Base-by-base conservation (phyloP, 2,113 vertebrate genomes). In the Zapus hudsonius region DNA sequence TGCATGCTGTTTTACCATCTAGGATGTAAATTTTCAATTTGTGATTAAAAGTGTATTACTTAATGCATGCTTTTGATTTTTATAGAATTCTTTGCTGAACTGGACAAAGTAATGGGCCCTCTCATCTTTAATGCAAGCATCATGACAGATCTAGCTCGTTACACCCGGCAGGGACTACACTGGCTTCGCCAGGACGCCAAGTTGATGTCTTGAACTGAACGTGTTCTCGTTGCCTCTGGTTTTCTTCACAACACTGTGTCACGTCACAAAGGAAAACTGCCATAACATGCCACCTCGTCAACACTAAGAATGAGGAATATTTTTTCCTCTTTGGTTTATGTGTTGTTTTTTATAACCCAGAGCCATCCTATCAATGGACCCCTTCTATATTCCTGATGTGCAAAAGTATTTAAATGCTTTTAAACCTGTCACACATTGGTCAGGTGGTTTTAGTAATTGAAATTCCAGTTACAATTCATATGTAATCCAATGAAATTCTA, bases 121-220 rank as follows among this genome's bases (percentile, higher is more conserved):
- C 98, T 99, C 98, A 98, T 99, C 97, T 99, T 99, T 96, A 99
- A 99, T 91, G 99, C 99, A 74, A 99, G 99, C 99, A 99, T 98
- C 97, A 99, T 99, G 99, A 99, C 99, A 89, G 99, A 99, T 95
- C 98, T 99, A 96, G 99, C 99, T 98, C 99, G 99, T 73, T 99
- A 99, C 96, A 99, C 99, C 19, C 99, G 99, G 40, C 99, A 99
- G 98, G 99, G 99, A 94, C 98, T 99, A 57, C 99, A 99, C 95
- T 99, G 99, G 99, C 98, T 99, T 94, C 99, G 99, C 91, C 98
- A 99, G 94, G 99, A 99, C 87, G 98, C 99, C 96, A 99, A 99
- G 97, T 98, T 98, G 92, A 97, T 97, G 83, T 96, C 98, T 93
- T 98, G 98, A 97, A 97, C 97, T 96, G 95, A 91, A 97, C 95